Percentiles rank a stretch among this genome's conserved stretches.
Conservation (phyloP, 2,797 vertebrate genomes). For the Cyprinella venusta region DNA sequence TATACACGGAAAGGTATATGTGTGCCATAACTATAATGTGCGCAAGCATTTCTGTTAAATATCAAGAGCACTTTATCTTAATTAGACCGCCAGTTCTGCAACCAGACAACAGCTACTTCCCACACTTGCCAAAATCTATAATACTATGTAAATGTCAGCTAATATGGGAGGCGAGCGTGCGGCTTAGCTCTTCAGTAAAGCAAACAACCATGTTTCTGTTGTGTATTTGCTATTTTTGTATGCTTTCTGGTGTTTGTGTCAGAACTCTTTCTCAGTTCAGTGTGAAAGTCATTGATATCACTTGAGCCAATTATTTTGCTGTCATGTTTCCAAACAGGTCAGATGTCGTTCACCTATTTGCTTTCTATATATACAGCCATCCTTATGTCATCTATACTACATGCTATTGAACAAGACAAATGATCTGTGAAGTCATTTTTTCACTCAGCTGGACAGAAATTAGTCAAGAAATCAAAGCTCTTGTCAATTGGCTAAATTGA, state of each 20-base stretch:
- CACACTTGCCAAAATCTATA: slow-evolving; percentile 47
- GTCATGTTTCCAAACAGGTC: slow-evolving; percentile 24
- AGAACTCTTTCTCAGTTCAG: background rate
- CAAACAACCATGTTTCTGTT: slow-evolving; percentile 15
- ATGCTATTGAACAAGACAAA: slow-evolving; percentile 27
- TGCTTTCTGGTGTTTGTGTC: slow-evolving; percentile 17
- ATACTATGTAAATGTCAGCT: slow-evolving; percentile 47
- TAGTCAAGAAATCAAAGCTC: slow-evolving; percentile 32
- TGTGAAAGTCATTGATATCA: slow-evolving; percentile 1
- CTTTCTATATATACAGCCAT: slow-evolving; percentile 11
- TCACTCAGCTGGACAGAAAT: slow-evolving; percentile 28
- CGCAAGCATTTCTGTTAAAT: slow-evolving; percentile 10
- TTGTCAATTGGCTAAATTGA: slow-evolving; percentile 23
- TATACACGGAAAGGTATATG: background rate
- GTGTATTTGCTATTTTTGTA: slow-evolving; percentile 14
- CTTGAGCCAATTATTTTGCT: slow-evolving; percentile 25
- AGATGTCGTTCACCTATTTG: slow-evolving; percentile 32
- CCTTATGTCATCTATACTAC: slow-evolving; percentile 21
- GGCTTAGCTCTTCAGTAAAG: slow-evolving; percentile 20
- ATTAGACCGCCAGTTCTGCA: slow-evolving; percentile 22
- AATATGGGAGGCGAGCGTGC: slow-evolving; percentile 23
- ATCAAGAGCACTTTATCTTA: slow-evolving; percentile 38
- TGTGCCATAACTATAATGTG: background rate
- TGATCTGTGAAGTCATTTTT: slow-evolving; percentile 12
- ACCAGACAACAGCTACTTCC: slow-evolving; percentile 40